These are phyloP conservation scores for Rhinichthys osculus DNA, from an alignment of 2,797 vertebrate genomes.

Conservation along the genomic window DNA sequence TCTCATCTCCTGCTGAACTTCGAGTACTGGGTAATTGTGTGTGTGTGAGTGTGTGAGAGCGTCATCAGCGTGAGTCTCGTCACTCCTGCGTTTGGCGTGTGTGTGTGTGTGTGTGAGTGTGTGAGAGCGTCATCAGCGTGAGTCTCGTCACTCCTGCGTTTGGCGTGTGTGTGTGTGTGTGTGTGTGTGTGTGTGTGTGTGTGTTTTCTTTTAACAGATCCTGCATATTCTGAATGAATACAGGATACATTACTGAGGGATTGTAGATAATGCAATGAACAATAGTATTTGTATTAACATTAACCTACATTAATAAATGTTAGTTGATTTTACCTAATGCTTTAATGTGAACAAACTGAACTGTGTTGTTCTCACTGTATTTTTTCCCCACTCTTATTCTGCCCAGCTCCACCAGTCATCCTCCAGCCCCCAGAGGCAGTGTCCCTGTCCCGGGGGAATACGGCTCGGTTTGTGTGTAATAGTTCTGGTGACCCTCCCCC, in stretches of 20 bases:
- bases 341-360: neutral
- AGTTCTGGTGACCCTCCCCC: slow-evolving; percentile 90
- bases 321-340: neutral
- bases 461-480: slow-evolving; percentile 93
- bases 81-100: too few relatives aligned
- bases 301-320: neutral
- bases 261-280: neutral
- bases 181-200: neutral
- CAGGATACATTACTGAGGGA: neutral
- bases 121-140: too few relatives aligned
- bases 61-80: too few relatives aligned
- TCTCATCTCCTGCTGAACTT: slow-evolving; percentile 88
- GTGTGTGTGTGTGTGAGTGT: too few relatives aligned
- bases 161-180: too few relatives aligned
- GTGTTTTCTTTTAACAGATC: neutral
- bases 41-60: too few relatives aligned
- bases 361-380: neutral
- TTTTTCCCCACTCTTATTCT: neutral
- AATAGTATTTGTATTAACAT: neutral
- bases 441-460: slow-evolving; percentile 93
- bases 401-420: slow-evolving; percentile 89
- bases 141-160: too few relatives aligned
- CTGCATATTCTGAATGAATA: slow-evolving; percentile 1
- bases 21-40: slow-evolving; percentile 85
- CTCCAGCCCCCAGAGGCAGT: slow-evolving; percentile 91